Base-by-base conservation (phyloP, 2,888 invertebrate genomes). In the Pristionchus exspectatus region DNA sequence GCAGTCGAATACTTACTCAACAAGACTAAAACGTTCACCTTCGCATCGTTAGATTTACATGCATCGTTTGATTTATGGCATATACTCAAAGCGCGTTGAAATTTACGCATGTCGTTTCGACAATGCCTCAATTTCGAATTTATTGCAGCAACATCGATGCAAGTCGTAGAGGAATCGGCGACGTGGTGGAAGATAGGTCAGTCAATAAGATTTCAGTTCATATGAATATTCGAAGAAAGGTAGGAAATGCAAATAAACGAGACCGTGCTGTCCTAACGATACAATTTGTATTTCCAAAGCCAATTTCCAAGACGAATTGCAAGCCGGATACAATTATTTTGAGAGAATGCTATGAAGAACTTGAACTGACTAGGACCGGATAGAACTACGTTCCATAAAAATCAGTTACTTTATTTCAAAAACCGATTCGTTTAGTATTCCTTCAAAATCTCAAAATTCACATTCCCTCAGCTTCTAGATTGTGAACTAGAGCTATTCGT, bases 121-220 rank as follows among this genome's bases (percentile, higher is more conserved):
- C 38, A 74, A 14, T 24, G 18, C 16, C 4, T 38, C 21, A 74
- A 38, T 74, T 74, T 10, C 33, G 38, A 59, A 21, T 59, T 12
- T 5, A 44, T 87, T 87, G 14, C 87, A 87, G 87, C 87, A 0
- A 69, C 69, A 12, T 44, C 63, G 56, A 63, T 63, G 87, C n/a
- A 87, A n/a, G 69, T 50, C 30, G 50, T 69, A n/a, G 87, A 69
- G 24, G 87, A 87, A 50, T 33, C 87, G 30, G 87, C 87, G n/a
- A 27, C 87, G 27, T 87, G 87, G 87, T 87, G 87, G 87, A 87
- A 69, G 44, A 87, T 87, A 27, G 87, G 87, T 87, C 21, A 54
- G 87, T 50, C 2, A 3, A 77, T 33, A 33, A 3, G 30, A 77
- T 12, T 24, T 10, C 2, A 24, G 7, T 50, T 14, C 33, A 38